Evolutionary conservation across 2,888 invertebrate genomes (phyloP), one percentile per base, ranked within the genome.

Genomic region (Bombylius major): DNA sequence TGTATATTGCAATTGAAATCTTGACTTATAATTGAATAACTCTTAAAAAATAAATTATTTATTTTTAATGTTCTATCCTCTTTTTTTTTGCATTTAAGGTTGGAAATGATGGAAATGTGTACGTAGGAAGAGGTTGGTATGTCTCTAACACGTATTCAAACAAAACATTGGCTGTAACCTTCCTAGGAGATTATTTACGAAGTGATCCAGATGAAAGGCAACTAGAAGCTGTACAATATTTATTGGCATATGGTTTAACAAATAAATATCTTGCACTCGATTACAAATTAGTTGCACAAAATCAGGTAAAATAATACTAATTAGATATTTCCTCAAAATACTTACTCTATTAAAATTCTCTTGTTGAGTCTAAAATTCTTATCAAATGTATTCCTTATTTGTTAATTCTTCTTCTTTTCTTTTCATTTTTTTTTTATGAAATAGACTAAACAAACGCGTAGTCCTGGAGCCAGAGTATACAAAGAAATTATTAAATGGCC

Each of bases 21-120:
- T 23, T 23, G 23, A 23, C 23, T 23, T 3, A 23, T 23, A 23
- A 1, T 23, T 23, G 23, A 23, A 23, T 23, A 23, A 23, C 23
- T 23, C 23, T 23, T 23, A 23, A 23, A 23, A 23, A 23, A 23
- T 23, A 23, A 23, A 23, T 23, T 23, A 3, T 23, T 3, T 23
- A n/a, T 23, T 23, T 23, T 23, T 23, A 3, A 23, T 23, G 1
- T 23, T 23, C 23, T 23, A 23, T 23, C 23, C 23, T 23, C 3
- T 23, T 23, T 23, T 23, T 23, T 23, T 23, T 23, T 23, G 23
- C 23, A 23, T 23, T 23, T 23, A 23, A 80, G 62, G 73, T 82
- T 54, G 80, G 79, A 7, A 76, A 77, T 44, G 81, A 81, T 67
- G 80, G 78, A 8, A 73, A 73, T 58, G 68, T 79, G 42, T 80